Conservation (phyloP, 2,113 vertebrate genomes). For the Microtus ochrogaster region DNA sequence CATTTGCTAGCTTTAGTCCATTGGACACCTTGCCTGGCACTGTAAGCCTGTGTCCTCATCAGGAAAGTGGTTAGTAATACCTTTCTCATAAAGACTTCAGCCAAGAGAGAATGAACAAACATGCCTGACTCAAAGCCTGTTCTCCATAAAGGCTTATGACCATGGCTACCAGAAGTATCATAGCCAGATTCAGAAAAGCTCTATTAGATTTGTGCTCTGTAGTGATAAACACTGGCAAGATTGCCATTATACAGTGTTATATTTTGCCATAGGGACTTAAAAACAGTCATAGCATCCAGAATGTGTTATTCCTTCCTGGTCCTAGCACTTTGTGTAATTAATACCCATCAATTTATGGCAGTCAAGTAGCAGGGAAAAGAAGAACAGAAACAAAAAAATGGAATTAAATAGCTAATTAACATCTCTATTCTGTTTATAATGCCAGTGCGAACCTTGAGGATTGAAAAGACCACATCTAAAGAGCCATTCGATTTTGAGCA, state of each 20-base stretch:
- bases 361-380: not conserved
- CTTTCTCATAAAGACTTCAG: conserved; percentile 22
- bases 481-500: conserved; percentile 91
- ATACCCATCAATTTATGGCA: not conserved
- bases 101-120: conserved; percentile 14
- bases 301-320: not conserved
- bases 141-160: conserved; percentile 43
- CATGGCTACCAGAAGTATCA: not conserved
- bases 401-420: conserved; percentile 15
- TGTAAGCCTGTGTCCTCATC: not conserved
- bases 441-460: conserved; percentile 91
- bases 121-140: conserved; percentile 9
- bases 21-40: conserved; percentile 5
- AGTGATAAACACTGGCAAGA: not conserved
- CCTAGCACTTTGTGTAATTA: not conserved
- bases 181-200: conserved; percentile 21
- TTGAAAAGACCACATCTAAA: conserved; percentile 91
- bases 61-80: conserved; percentile 15
- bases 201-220: not conserved
- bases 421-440: conserved; percentile 41
- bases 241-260: not conserved
- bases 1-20: not conserved
- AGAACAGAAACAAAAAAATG: not conserved
- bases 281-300: conserved; percentile 30
- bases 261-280: not conserved